Conservation (phyloP, 2,113 vertebrate genomes). For the Atrichornis clamosus region DNA sequence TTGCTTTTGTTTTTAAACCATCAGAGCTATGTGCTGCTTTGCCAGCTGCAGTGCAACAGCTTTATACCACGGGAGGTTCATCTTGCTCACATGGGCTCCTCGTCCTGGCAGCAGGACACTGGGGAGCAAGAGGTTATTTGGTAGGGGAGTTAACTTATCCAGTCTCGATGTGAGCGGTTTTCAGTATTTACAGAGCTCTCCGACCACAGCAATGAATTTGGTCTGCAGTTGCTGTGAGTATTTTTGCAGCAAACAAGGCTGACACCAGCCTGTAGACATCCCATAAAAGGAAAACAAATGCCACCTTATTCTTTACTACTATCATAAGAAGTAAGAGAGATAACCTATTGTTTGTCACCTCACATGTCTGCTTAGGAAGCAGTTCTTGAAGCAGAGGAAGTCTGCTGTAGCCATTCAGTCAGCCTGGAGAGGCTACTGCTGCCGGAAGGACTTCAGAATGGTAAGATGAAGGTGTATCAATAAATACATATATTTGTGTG, state of each 20-base stretch:
- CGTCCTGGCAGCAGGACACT: not conserved
- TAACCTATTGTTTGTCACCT: not conserved
- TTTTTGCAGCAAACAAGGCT: not conserved
- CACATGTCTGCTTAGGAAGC: slow-evolving; percentile 71
- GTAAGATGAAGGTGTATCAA: slow-evolving; percentile 61
- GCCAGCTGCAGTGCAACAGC: not conserved
- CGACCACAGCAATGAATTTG: not conserved
- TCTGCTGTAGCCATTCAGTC: slow-evolving; percentile 85
- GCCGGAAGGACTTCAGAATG: slow-evolving; percentile 79
- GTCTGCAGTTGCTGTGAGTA: not conserved
- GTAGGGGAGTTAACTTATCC: not conserved
- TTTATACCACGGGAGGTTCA: not conserved
- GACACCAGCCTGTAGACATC: not conserved
- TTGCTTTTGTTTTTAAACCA: not conserved
- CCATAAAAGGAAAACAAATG: not conserved
- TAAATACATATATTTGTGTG: not conserved
- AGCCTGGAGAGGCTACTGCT: slow-evolving; percentile 81
- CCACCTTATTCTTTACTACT: not conserved
- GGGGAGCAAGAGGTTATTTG: not conserved
- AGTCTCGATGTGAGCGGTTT: not conserved
- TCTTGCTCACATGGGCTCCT: not conserved
- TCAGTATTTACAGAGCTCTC: not conserved
- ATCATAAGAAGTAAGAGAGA: not conserved
- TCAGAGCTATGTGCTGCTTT: not conserved
- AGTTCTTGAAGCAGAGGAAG: slow-evolving; percentile 80